phyloP scores from a whole-genome alignment of 2,113 vertebrate genomes.

The Calonectris borealis region DNA sequence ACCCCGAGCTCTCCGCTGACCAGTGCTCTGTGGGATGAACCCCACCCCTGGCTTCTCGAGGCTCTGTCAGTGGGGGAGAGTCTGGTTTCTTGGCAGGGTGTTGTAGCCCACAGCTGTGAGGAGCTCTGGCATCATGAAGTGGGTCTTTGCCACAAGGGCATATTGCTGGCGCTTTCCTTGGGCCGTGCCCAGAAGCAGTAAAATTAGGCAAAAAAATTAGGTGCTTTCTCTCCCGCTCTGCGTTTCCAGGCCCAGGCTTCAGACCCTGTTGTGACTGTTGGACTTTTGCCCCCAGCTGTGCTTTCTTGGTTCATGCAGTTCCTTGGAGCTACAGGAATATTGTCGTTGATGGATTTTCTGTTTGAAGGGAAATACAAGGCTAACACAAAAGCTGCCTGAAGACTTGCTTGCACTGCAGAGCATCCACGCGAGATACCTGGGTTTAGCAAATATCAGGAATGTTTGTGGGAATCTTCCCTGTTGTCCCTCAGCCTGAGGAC shows the following conservation, averaged over 20 bases:
- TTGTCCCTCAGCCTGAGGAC: not conserved
- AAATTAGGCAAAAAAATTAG: not conserved
- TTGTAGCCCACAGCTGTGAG: not conserved
- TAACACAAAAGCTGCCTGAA: not conserved
- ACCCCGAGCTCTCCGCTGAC: not conserved
- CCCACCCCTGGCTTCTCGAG: not conserved
- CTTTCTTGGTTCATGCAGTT: not conserved
- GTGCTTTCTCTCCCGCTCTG: not conserved
- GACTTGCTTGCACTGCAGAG: not conserved
- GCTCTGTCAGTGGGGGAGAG: not conserved
- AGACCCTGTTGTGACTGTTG: not conserved
- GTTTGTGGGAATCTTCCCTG: not conserved
- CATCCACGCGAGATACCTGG: fast-evolving
- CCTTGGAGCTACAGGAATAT: not conserved
- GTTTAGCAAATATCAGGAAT: not conserved
- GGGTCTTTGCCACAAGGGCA: not conserved
- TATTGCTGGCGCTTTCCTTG: not conserved
- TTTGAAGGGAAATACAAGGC: not conserved
- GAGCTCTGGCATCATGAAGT: not conserved
- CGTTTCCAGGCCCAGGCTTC: not conserved
- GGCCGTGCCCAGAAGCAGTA: not conserved
- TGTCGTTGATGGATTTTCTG: too few species aligned
- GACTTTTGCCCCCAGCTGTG: not conserved
- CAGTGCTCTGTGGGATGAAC: not conserved
- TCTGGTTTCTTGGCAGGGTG: not conserved